Evolutionary conservation across 2,888 invertebrate genomes (phyloP).

Genomic region (Nemoura dubitans): DNA sequence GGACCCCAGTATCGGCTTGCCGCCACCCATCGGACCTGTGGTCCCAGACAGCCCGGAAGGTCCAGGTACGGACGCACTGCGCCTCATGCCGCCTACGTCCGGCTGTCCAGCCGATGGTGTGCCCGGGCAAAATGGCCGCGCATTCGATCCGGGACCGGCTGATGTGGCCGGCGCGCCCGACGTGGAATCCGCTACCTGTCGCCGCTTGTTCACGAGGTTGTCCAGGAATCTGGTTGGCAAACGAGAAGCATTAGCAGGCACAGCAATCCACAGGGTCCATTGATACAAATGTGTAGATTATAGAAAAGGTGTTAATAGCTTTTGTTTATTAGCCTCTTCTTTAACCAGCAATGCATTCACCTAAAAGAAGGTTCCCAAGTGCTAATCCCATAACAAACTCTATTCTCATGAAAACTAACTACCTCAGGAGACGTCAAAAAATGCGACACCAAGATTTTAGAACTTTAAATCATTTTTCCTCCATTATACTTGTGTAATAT

Average conservation of each 20-base stretch:
- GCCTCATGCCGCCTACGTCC: constrained; percentile 25
- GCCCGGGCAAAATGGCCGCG: constrained; percentile 13
- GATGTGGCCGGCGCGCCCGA: constrained; percentile 57
- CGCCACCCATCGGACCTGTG: constrained; percentile 25
- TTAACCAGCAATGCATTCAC: too few species aligned
- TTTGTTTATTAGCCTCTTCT: too few species aligned
- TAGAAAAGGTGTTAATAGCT: too few species aligned
- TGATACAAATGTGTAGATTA: too few species aligned
- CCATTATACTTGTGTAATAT: too few species aligned
- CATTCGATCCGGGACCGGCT: constrained; percentile 27
- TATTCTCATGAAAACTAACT: too few species aligned
- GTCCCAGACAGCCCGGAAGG: constrained; percentile 44
- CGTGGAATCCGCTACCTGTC: constrained; percentile 75
- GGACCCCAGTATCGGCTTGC: constrained; percentile 25
- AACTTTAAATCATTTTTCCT: too few species aligned
- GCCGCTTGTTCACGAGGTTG: constrained; percentile 75
- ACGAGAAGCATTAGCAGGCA: not conserved
- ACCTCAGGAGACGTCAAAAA: too few species aligned
- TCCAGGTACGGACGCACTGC: constrained; percentile 50
- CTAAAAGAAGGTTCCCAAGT: too few species aligned
- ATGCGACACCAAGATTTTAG: too few species aligned
- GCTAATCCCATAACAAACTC: too few species aligned
- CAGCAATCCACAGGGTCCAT: too few species aligned
- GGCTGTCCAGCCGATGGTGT: constrained; percentile 58
- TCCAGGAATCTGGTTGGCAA: constrained; percentile 68